Conservation (phyloP, 2,113 vertebrate species). For the Heptranchias perlo region DNA sequence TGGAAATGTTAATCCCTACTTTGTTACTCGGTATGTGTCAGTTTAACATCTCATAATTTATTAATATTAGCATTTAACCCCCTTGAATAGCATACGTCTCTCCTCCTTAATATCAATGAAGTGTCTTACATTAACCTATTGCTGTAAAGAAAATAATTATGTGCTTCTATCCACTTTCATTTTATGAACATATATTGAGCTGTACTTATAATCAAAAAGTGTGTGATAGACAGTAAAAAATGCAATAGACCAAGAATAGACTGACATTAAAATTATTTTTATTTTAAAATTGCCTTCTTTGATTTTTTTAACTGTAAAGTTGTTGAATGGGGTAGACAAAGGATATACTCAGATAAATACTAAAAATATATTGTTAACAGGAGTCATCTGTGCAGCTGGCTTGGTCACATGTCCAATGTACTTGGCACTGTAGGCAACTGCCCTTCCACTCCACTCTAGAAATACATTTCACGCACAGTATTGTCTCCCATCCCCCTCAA, state of each 20-base stretch:
- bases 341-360: neutral
- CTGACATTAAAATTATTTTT: neutral
- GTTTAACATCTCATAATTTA: neutral
- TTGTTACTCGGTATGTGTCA: neutral
- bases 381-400: neutral
- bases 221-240: neutral
- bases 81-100: neutral
- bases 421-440: neutral
- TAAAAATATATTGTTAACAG: neutral
- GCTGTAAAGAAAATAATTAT: neutral
- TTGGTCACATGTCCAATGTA: neutral
- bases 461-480: neutral
- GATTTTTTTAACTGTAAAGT: neutral
- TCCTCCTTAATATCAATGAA: neutral
- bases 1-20: neutral
- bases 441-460: neutral
- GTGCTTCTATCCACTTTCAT: neutral
- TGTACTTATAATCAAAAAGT: neutral
- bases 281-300: neutral
- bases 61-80: neutral
- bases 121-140: neutral
- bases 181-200: neutral
- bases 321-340: neutral
- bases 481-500: neutral
- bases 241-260: neutral